Percentiles rank a stretch among this genome's conserved stretches.
Evolutionary conservation across 2,888 invertebrate species (phyloP).

Genomic region (Gerris lacustris): DNA sequence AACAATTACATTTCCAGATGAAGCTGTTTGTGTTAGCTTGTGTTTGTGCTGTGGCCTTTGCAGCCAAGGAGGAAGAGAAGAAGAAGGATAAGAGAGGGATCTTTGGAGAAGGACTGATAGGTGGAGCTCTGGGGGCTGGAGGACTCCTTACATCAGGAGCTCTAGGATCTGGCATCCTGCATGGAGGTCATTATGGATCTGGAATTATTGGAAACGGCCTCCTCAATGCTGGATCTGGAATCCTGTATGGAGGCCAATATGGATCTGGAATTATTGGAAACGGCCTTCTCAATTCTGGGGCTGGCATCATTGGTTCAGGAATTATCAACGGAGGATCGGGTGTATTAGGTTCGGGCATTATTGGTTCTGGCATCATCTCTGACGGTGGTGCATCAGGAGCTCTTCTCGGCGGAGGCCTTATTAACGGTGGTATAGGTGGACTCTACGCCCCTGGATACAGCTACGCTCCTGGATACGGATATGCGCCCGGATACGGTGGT

Average conservation of each 20-base stretch:
- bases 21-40: not conserved
- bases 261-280: not conserved
- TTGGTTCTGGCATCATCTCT: slow-evolving; percentile 8
- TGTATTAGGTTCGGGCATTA: no score
- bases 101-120: not conserved
- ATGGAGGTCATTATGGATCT: not conserved
- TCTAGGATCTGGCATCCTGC: not conserved
- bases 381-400: not conserved
- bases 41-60: not conserved
- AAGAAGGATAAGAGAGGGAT: slow-evolving; percentile 15
- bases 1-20: not conserved
- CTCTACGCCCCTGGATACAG: not conserved
- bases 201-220: not conserved
- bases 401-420: slow-evolving; percentile 8
- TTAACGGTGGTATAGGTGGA: not conserved
- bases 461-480: not conserved
- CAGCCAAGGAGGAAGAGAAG: not conserved
- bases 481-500: not conserved
- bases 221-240: not conserved
- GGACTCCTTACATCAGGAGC: not conserved
- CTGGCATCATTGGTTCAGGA: not conserved
- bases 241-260: not conserved
- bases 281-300: not conserved
- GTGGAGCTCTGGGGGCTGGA: not conserved
- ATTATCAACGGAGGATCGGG: not conserved